Evolutionary conservation across 2,113 vertebrate species (phyloP).

Genomic region (Tragulus kanchil): DNA sequence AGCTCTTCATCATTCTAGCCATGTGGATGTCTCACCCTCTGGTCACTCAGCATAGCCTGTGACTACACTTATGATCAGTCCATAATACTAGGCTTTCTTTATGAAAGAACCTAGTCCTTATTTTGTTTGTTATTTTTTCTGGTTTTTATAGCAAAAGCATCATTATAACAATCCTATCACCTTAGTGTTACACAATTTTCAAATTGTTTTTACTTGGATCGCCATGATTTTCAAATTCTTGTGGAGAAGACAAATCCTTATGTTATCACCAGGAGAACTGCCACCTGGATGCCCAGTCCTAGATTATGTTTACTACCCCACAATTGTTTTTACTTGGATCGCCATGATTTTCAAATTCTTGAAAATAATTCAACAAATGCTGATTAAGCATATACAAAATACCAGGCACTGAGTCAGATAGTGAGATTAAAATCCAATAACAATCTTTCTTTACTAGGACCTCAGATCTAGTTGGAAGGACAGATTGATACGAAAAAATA

Average conservation of each 20-base stretch:
- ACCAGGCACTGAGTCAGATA: background rate
- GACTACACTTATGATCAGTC: background rate
- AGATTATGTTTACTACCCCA: background rate
- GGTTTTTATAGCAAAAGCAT: background rate
- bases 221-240: background rate
- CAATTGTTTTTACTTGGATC: conserved; percentile 58
- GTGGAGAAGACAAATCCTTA: background rate
- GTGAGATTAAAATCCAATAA: background rate
- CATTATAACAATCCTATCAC: conserved; percentile 29
- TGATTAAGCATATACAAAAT: background rate
- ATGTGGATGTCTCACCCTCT: background rate
- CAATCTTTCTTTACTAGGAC: background rate
- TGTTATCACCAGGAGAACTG: background rate
- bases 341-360: background rate
- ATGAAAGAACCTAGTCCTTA: background rate
- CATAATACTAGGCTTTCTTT: background rate
- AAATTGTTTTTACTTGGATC: conserved; percentile 63
- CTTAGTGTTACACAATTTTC: conserved; percentile 2
- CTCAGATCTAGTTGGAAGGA: background rate
- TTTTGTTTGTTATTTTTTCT: background rate
- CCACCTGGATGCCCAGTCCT: background rate
- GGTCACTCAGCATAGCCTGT: background rate
- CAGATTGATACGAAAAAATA: background rate
- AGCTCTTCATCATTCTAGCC: background rate
- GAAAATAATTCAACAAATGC: too few relatives aligned